phyloP scores from a whole-genome alignment of 2,113 vertebrate species.

The Paradoxurus hermaphroditus region DNA sequence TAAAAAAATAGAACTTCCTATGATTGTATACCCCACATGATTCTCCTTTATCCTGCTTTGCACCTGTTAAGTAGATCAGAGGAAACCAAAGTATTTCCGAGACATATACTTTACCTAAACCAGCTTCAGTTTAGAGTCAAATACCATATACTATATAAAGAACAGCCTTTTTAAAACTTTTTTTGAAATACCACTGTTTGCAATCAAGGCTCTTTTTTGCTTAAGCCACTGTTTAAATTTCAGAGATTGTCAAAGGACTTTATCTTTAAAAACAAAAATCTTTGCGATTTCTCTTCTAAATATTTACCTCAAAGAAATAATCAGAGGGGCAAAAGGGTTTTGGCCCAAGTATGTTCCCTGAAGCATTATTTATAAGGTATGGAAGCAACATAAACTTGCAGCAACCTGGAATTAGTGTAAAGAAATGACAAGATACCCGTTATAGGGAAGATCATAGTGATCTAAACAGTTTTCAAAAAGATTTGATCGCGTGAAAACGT shows the following conservation, averaged over 20 bases:
- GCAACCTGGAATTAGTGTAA: background rate
- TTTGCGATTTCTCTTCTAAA: background rate
- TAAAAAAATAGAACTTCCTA: slow-evolving; percentile 67
- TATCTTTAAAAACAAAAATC: slow-evolving; percentile 34
- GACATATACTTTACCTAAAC: slow-evolving; percentile 57
- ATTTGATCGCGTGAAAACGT: slow-evolving; percentile 6
- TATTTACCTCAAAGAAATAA: background rate
- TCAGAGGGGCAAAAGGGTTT: background rate
- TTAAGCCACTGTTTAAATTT: slow-evolving; percentile 41
- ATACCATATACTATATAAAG: slow-evolving; percentile 5
- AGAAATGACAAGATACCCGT: background rate
- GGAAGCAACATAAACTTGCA: background rate
- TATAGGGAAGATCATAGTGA: background rate
- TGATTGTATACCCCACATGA: slow-evolving; percentile 43
- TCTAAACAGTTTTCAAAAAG: slow-evolving; percentile 2
- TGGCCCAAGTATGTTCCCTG: background rate
- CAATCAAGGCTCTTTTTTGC: slow-evolving; percentile 22
- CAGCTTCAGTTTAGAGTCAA: slow-evolving; percentile 12
- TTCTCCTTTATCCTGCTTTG: slow-evolving; percentile 54
- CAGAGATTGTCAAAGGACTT: slow-evolving; percentile 22
- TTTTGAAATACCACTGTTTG: background rate
- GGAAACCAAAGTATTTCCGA: slow-evolving; percentile 56
- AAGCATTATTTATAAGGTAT: background rate
- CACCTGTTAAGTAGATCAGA: slow-evolving; percentile 61
- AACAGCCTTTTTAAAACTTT: background rate